Conservation (phyloP, 2,113 vertebrate species). For the Casuarius casuarius region DNA sequence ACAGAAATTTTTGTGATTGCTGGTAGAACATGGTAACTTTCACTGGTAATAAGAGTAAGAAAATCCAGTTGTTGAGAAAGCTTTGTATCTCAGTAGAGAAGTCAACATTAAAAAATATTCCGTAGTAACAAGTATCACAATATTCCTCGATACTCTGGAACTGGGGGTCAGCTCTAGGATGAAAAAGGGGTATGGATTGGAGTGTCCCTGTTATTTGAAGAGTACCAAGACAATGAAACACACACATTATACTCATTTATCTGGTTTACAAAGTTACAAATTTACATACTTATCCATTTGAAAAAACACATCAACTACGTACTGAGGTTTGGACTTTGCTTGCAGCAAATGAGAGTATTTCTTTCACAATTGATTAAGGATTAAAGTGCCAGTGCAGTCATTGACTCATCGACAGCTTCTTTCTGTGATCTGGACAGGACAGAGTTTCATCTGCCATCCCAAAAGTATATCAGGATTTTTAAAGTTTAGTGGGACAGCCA, state of each 20-base stretch:
- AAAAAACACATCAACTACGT: background rate
- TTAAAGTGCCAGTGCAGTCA: background rate
- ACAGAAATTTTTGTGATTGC: background rate
- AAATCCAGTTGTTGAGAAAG: background rate
- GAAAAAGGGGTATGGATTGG: background rate
- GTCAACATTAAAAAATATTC: background rate
- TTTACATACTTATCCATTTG: background rate
- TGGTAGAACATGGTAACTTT: background rate
- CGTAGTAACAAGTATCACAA: background rate
- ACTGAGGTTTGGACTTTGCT: background rate
- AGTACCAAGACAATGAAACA: background rate
- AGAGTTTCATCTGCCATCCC: background rate
- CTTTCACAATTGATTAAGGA: background rate
- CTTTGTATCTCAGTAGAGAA: background rate
- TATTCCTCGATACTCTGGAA: background rate
- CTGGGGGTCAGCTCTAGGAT: background rate
- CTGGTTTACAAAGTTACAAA: background rate
- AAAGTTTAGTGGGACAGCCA: background rate
- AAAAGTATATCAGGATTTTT: background rate
- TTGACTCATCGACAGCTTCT: background rate
- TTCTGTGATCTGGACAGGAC: background rate
- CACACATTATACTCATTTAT: background rate
- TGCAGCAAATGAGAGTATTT: background rate
- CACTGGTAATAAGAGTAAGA: background rate
- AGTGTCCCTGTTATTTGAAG: background rate